Evolutionary conservation across 2,113 vertebrate genomes (phyloP).

Genomic region (Aldabrachelys gigantea): DNA sequence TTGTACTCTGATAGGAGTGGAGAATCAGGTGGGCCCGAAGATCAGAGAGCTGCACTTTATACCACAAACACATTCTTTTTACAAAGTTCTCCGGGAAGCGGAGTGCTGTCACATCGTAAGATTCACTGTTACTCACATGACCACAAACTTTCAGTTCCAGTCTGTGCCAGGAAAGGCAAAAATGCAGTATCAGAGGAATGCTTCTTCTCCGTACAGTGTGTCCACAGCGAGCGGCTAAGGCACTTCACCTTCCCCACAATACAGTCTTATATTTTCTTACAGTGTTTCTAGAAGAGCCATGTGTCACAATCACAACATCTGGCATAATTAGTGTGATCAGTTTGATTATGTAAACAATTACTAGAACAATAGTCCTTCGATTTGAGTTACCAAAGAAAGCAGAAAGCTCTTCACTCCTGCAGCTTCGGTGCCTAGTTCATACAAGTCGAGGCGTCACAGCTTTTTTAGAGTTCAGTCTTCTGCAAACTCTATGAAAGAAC

Average conservation of each 20-base stretch:
- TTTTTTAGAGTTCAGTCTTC: not conserved
- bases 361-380: not conserved
- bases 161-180: not conserved
- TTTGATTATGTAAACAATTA: not conserved
- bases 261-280: not conserved
- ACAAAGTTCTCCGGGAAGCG: not conserved
- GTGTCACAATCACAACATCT: not conserved
- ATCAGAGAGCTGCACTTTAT: not conserved
- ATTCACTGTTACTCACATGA: not conserved
- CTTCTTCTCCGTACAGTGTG: not conserved
- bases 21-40: not conserved
- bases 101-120: not conserved
- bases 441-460: not conserved
- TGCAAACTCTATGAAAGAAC: constrained; percentile 72
- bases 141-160: not conserved
- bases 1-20: not conserved
- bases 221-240: not conserved
- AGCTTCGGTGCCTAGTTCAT: not conserved
- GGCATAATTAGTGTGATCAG: not conserved
- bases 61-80: not conserved
- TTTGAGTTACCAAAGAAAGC: too few relatives aligned
- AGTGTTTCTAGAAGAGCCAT: not conserved
- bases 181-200: not conserved
- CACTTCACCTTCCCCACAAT: not conserved
- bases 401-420: not conserved